Conservation (phyloP, 2,113 vertebrate species). For the Notechis scutatus region DNA sequence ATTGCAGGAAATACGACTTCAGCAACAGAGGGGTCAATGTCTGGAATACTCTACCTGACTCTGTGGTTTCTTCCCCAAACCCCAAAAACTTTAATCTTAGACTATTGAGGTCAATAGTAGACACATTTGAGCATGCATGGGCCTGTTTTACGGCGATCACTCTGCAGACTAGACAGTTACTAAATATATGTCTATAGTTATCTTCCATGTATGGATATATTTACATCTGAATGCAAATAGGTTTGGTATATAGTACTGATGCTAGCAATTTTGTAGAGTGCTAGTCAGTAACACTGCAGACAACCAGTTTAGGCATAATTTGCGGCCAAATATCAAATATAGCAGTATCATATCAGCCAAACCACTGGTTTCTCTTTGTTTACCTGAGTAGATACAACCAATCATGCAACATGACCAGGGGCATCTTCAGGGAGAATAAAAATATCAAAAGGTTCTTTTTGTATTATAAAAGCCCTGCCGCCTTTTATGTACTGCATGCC, state of each 20-base stretch:
- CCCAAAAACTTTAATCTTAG: too few species aligned
- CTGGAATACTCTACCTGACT: too few species aligned
- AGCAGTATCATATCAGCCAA: not conserved
- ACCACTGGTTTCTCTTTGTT: not conserved
- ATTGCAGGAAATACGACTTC: too few species aligned
- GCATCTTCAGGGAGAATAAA: not conserved
- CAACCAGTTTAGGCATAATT: not conserved
- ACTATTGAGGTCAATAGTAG: too few species aligned
- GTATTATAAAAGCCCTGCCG: not conserved
- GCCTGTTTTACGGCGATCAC: not conserved
- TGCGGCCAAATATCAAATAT: not conserved
- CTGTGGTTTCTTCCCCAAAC: too few species aligned
- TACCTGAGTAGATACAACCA: not conserved
- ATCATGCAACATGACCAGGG: not conserved
- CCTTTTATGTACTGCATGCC: not conserved
- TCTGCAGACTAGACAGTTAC: not conserved
- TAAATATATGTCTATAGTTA: not conserved
- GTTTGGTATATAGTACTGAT: not conserved
- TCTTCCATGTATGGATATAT: not conserved
- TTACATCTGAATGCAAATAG: not conserved
- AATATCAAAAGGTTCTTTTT: not conserved
- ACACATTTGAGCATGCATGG: too few species aligned
- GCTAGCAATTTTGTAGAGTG: not conserved
- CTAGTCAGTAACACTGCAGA: not conserved
- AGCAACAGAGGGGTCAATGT: too few species aligned